Evolutionary conservation across 92 coral and sea anemone genomes (phyloP), one percentile per base, ranked within the genome.

Genomic region (Nematostella vectensis): DNA sequence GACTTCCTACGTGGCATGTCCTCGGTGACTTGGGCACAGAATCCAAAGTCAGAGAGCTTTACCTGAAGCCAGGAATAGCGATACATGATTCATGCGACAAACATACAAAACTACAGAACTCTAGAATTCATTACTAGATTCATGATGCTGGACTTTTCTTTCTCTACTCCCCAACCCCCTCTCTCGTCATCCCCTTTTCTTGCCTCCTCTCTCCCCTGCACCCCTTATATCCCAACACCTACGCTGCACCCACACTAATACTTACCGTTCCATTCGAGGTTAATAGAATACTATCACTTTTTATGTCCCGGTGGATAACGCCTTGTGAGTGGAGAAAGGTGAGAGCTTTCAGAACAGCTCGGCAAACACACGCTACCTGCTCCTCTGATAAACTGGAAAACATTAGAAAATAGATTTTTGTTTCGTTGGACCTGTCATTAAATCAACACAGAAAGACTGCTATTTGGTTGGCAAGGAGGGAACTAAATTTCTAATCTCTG

Each of bases 311-410:
- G 48, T 91, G 98, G 45, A 91, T 88, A 31, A 91, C 98, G 27
- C 98, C 98, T 73, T 86, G 98, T n/a, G 98, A 77, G 33, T 91
- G 98, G 1, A 91, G 82, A 59, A 91, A 91, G 25, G 98, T 72
- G 20, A 91, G 67, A 37, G 98, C 98, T 58, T 87, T 91, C 49
- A 91, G 67, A 43, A 89, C 93, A 1, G 98, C 65, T 27, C 83
- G 66, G 58, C 93, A 78, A n/a, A 91, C 87, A 83, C 89, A 83
- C 4, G 98, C 94, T 19, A 91, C 77, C 57, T 91, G 98, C 30
- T 91, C 98, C 63, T 87, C 98, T 2, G 88, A 57, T 39, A 91
- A 63, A 48, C 98, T 91, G 55, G 25, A 66, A 47, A 12, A 31
- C 31, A 67, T 42, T 27, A 42, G 15, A 20, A 48, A 11, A 48